Evolutionary conservation across 2,888 invertebrate species (phyloP).

Genomic region (Panopea generosa): DNA sequence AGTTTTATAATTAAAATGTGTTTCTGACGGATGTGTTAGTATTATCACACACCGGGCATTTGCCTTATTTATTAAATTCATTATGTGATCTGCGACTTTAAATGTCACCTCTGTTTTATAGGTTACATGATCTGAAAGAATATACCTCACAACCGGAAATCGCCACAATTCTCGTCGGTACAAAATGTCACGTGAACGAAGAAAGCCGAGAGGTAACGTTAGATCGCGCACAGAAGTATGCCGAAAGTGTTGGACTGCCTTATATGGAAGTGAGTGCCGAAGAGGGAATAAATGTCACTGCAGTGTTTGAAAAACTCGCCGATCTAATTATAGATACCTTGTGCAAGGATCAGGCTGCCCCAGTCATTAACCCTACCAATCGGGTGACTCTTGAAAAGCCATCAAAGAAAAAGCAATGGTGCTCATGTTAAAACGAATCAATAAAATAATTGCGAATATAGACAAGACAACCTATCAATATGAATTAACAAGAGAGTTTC

Average conservation of each 20-base stretch:
- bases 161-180: slow-evolving; percentile 70
- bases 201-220: slow-evolving; percentile 61
- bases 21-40: too few relatives aligned
- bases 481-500: too few relatives aligned
- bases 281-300: slow-evolving; percentile 64
- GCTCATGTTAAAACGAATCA: slow-evolving; percentile 38
- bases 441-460: too few relatives aligned
- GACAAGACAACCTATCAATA: too few relatives aligned
- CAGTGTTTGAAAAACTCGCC: slow-evolving; percentile 69
- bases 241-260: slow-evolving; percentile 68
- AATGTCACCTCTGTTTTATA: too few relatives aligned
- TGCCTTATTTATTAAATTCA: too few relatives aligned
- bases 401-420: slow-evolving; percentile 31
- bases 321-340: slow-evolving; percentile 64
- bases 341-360: slow-evolving; percentile 23
- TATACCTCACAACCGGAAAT: slow-evolving; percentile 66
- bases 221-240: slow-evolving; percentile 70
- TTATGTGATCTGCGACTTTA: too few relatives aligned
- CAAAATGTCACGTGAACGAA: slow-evolving; percentile 65
- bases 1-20: too few relatives aligned
- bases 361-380: slow-evolving; percentile 13
- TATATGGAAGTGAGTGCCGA: slow-evolving; percentile 74
- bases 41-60: too few relatives aligned
- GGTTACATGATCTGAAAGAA: slow-evolving; percentile 69
- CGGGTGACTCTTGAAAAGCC: slow-evolving; percentile 14